These are phyloP conservation scores for Anarsia innoxiella DNA, from an alignment of 2,888 invertebrate species.

Conservation along the genomic window DNA sequence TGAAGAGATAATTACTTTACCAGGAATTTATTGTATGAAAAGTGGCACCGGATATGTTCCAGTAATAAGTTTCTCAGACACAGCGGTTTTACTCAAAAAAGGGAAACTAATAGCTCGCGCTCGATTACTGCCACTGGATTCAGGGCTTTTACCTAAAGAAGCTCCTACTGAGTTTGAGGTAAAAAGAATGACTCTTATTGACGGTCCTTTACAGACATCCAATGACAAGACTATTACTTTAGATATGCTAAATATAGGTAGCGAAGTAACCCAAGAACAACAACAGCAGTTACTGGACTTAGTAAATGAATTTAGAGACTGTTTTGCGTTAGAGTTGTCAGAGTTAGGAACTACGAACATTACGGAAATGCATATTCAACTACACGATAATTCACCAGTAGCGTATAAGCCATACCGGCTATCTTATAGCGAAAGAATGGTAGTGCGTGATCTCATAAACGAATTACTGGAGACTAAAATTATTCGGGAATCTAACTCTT, in stretches of 20 bases:
- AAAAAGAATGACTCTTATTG: not conserved
- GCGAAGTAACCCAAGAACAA: not conserved
- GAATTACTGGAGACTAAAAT: slow-evolving; percentile 13
- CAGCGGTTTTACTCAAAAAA: not conserved
- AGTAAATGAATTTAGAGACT: slow-evolving; percentile 1
- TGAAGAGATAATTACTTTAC: not conserved
- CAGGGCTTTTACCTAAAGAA: not conserved
- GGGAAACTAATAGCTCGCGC: not conserved
- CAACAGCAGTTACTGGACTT: not conserved
- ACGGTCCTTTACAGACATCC: not conserved
- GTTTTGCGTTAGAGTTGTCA: not conserved
- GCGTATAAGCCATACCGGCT: slow-evolving; percentile 13
- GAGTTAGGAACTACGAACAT: slow-evolving; percentile 2
- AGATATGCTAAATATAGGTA: slow-evolving; percentile 1
- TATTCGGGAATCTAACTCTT: slow-evolving; percentile 13
- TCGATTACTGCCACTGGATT: not conserved
- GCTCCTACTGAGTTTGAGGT: not conserved
- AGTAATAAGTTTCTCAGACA: not conserved
- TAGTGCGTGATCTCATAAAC: slow-evolving; percentile 13
- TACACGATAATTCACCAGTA: slow-evolving; percentile 1
- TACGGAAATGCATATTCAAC: not conserved
- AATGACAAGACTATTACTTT: not conserved
- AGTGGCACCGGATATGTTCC: not conserved
- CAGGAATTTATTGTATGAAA: not conserved
- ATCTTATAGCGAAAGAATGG: slow-evolving; percentile 11